Evolutionary conservation across 2,113 vertebrate genomes (phyloP).

Genomic region (human): DNA sequence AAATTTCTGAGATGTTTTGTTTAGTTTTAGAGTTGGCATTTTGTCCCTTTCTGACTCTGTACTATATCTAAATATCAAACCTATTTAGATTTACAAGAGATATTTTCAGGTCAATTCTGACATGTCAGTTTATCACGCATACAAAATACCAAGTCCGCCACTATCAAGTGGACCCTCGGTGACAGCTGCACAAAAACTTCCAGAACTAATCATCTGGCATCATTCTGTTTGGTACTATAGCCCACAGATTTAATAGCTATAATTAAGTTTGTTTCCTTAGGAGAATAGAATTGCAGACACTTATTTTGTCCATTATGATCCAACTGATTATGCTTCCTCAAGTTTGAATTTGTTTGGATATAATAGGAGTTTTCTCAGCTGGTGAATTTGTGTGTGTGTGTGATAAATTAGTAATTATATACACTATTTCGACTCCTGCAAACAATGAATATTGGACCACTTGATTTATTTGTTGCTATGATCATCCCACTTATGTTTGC

Average conservation of each 20-base stretch:
- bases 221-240: not conserved
- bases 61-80: not conserved
- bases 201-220: not conserved
- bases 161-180: not conserved
- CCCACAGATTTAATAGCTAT: not conserved
- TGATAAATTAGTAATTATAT: slow-evolving; percentile 57
- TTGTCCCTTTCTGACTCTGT: not conserved
- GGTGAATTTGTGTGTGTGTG: not conserved
- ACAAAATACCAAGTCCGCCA: not conserved
- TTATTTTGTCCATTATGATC: slow-evolving; percentile 39
- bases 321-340: slow-evolving; percentile 48
- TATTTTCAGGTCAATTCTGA: not conserved
- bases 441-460: not conserved
- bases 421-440: not conserved
- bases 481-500: not conserved
- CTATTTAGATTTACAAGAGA: not conserved
- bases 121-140: not conserved
- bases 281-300: slow-evolving; percentile 24
- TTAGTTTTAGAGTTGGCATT: not conserved
- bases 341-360: slow-evolving; percentile 48
- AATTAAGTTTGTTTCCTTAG: slow-evolving; percentile 58
- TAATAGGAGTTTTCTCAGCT: slow-evolving; percentile 13
- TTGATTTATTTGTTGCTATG: slow-evolving; percentile 48
- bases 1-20: not conserved
- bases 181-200: not conserved